These are phyloP conservation scores for Plestiodon gilberti DNA, from an alignment of 2,113 vertebrate genomes.

Conservation along the genomic window DNA sequence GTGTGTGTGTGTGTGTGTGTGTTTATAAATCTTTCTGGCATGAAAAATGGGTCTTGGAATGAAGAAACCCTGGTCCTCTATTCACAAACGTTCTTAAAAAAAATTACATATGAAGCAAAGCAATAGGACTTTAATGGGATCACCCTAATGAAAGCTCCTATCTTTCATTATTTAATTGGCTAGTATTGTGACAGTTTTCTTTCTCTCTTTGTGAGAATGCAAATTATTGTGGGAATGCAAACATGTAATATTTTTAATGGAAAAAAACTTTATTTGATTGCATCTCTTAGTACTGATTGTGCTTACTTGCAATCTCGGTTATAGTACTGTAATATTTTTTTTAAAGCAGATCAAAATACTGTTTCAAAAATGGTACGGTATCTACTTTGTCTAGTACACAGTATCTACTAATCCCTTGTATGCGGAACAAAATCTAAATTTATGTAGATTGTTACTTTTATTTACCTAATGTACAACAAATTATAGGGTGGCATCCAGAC, in stretches of 20 bases:
- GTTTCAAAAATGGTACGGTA: not conserved
- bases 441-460: too few species aligned
- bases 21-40: constrained; percentile 35
- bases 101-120: not conserved
- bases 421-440: not conserved
- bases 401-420: not conserved
- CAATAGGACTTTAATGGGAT: constrained; percentile 21
- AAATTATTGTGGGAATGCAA: constrained; percentile 40
- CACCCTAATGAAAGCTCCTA: constrained; percentile 14
- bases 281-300: constrained; percentile 26
- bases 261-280: constrained; percentile 32
- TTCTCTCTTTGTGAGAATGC: constrained; percentile 36
- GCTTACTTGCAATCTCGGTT: constrained; percentile 38
- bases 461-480: too few species aligned
- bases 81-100: constrained; percentile 6
- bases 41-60: constrained; percentile 33
- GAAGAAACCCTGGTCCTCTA: constrained; percentile 22
- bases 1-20: too few species aligned
- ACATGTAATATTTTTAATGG: constrained; percentile 47
- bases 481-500: too few species aligned
- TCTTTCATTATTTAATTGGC: constrained; percentile 24
- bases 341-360: constrained; percentile 9
- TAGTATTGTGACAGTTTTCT: constrained; percentile 41
- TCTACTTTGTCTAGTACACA: not conserved
- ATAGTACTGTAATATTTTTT: constrained; percentile 3